Evolutionary conservation across 2,888 invertebrate species (phyloP), one percentile per base, ranked within the genome.

Genomic region (Ommatoiulus sabulosus): DNA sequence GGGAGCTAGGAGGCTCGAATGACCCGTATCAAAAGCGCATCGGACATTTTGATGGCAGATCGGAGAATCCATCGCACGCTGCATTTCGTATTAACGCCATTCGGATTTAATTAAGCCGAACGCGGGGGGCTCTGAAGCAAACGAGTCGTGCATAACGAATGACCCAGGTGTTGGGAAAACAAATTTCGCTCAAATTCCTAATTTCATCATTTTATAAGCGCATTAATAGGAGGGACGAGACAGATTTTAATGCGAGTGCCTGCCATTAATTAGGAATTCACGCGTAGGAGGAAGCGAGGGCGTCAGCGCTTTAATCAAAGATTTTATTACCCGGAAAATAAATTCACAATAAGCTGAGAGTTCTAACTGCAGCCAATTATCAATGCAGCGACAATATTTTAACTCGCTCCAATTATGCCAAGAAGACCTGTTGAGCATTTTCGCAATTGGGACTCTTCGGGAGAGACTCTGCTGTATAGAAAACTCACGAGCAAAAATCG

Each of bases 71-170:
- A 24, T 72, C 4, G 10, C 20, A 1, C n/a, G 72, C 24, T 20
- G 24, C 72, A 72, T 72, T 52, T 72, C 24, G 24, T 72, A 24
- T 24, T 72, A 24, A 72, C 72, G 8, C 20, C 24, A 72, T 72
- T 72, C 72, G 24, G 72, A 72, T 72, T 72, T 72, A 72, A 72
- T 72, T 72, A 72, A 72, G 72, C 72, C 72, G 24, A 72, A 72
- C 72, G 8, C 57, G 17, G 0, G 7, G 20, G 63, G n/a, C n/a
- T 4, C 7, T 4, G 63, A 7, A 63, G n/a, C 20, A 3, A 63
- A 63, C 63, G n/a, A 72, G 72, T 24, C 72, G 72, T 72, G 72
- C 20, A 72, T 72, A 72, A 72, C 72, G 24, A 72, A 63, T 63
- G 15, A 57, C 52, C 52, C 52, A 63, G 63, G 63, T 63, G 63